Percentiles rank a stretch among this genome's conserved stretches.
Evolutionary conservation across 2,113 vertebrate genomes (phyloP).

Genomic region (Amblyornis subalaris): DNA sequence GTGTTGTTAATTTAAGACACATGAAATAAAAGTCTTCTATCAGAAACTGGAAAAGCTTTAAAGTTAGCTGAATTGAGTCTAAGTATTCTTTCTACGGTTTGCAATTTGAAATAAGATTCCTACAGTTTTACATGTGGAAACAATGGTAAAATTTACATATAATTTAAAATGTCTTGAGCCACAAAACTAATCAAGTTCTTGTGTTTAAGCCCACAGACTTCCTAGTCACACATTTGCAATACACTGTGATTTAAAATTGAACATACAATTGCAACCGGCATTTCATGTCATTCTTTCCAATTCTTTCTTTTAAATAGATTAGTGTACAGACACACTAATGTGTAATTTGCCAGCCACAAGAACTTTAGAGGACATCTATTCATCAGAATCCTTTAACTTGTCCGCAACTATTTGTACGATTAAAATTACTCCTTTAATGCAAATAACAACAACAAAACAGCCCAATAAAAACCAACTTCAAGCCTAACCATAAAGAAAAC

Average conservation of each 20-base stretch:
- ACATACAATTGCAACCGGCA: not conserved
- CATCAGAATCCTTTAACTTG: not conserved
- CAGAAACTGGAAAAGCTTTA: conserved; percentile 34
- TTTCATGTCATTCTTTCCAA: not conserved
- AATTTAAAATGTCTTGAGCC: not conserved
- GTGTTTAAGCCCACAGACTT: not conserved
- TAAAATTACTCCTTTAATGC: not conserved
- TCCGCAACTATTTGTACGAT: not conserved
- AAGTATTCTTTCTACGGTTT: not conserved
- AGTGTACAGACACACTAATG: not conserved
- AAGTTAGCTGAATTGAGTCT: not conserved
- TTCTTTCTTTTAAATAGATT: not conserved
- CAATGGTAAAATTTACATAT: not conserved
- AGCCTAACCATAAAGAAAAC: not conserved
- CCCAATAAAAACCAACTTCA: not conserved
- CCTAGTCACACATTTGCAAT: not conserved
- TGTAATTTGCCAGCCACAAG: not conserved
- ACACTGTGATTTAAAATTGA: not conserved
- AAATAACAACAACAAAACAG: not conserved
- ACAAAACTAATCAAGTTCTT: not conserved
- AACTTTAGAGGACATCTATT: not conserved
- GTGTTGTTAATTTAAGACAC: conserved; percentile 3
- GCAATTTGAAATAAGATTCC: not conserved
- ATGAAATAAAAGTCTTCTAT: not conserved
- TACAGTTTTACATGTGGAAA: conserved; percentile 23